Base-by-base conservation (phyloP, 2,888 invertebrate genomes). In the Euproctis similis region DNA sequence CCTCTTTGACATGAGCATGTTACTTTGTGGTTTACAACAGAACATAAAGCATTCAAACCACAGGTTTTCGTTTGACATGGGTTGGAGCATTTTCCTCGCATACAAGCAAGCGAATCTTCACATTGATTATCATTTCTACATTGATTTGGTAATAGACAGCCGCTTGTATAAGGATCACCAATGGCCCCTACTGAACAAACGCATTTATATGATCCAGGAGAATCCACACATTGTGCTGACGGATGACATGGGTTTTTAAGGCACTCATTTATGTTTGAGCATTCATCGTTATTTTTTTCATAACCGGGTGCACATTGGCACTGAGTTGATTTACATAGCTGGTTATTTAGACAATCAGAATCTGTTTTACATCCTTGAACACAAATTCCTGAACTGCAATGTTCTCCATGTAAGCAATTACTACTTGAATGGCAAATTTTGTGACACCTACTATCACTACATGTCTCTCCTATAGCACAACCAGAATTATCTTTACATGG, bases 351-450 rank as follows among this genome's bases (percentile, higher is more conserved):
- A 58, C 96, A 96, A 55, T 96, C 95, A 1, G 89, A 86, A 61
- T 94, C 93, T 0, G 89, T 87, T 36, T 90, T 89, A 60, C 96
- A 96, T 4, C 96, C 96, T 2, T 91, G 87, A 55, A 92, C 88
- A 57, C 96, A 96, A 21, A 90, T 86, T 28, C 95, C 95, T 37
- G 89, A 89, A 42, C 89, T 89, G 51, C 96, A 96, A 34, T 96
- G 90, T 80, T 96, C 96, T 26, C 96, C 96, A 2, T 93, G 92
- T 50, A 95, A 84, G 55, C 96, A 96, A 59, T 96, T 96, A 56
- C 92, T 94, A 62, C 95, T 95, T 6, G 92, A 90, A 59, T 94
- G 95, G 63, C 96, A 96, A 17, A 95, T 89, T 81, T 95, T 95
- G 10, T 90, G 87, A 55, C 95, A 96, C 41, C 91, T 87, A 42